Percentiles rank a stretch among this genome's conserved stretches.
phyloP scores from a whole-genome alignment of 1,140 invertebrate genomes.

The Drosophila pandora region DNA sequence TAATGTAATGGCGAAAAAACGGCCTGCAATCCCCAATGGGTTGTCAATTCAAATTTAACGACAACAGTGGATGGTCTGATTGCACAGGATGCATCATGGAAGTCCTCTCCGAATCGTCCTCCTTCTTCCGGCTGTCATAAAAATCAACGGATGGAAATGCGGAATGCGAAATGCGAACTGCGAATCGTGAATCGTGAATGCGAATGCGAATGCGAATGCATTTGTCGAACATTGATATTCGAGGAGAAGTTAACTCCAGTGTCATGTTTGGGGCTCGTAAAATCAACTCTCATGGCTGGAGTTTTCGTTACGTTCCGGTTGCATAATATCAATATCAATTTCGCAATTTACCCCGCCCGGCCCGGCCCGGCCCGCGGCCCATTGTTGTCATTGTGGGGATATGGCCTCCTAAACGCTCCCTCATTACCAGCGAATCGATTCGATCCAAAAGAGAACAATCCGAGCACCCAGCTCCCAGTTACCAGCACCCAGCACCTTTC shows the following conservation, averaged over 20 bases:
- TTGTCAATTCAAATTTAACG: neutral
- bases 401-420: slow-evolving; percentile 20
- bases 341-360: slow-evolving; percentile 14
- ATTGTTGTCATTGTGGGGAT: slow-evolving; percentile 40
- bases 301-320: slow-evolving; percentile 19
- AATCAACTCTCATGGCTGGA: slow-evolving; percentile 45
- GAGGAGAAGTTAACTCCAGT: slow-evolving; percentile 36
- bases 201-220: slow-evolving; percentile 18
- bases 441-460: slow-evolving; percentile 32
- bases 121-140: slow-evolving; percentile 14
- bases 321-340: slow-evolving; percentile 56
- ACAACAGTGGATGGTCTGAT: neutral
- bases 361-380: neutral
- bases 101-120: neutral
- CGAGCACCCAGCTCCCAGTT: neutral
- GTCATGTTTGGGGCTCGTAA: slow-evolving; percentile 59
- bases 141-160: neutral
- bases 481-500: neutral
- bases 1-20: neutral
- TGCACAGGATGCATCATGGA: slow-evolving; percentile 7
- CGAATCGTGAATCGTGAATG: neutral
- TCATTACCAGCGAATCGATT: slow-evolving; percentile 5
- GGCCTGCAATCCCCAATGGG: neutral
- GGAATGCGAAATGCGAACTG: neutral
- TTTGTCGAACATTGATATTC: slow-evolving; percentile 6